A percentile compares a stretch with the other conserved stretches of the same genome.
Conservation (phyloP, 2,797 vertebrate species). For the Phalloptychus januarius region DNA sequence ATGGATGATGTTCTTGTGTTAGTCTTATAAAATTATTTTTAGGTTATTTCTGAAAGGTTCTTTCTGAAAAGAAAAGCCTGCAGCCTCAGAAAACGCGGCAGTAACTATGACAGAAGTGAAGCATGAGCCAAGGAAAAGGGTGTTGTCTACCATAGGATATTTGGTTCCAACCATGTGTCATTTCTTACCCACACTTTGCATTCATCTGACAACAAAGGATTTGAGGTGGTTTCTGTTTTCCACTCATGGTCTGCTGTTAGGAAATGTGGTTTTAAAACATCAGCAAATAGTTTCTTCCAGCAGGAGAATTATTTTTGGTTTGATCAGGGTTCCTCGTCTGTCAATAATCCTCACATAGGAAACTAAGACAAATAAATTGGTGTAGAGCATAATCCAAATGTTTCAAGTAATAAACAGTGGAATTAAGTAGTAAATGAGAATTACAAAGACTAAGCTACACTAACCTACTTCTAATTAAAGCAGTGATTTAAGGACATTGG, state of each 20-base stretch:
- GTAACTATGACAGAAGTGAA: background rate
- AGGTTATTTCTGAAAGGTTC: background rate
- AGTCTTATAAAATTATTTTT: background rate
- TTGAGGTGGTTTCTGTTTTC: background rate
- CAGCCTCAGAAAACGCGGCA: background rate
- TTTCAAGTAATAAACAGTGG: background rate
- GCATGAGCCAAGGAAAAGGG: background rate
- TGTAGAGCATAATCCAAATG: background rate
- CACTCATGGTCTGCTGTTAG: background rate
- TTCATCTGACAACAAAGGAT: background rate
- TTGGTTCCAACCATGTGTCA: background rate
- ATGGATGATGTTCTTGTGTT: background rate
- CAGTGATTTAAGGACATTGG: background rate
- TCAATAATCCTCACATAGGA: background rate
- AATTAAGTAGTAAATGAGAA: background rate
- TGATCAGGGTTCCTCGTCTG: background rate
- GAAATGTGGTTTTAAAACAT: background rate
- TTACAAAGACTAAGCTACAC: background rate
- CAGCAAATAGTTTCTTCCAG: background rate
- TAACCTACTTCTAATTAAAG: background rate
- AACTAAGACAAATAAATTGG: background rate
- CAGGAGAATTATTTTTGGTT: background rate
- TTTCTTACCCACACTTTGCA: background rate
- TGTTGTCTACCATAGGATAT: background rate
- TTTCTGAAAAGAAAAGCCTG: background rate